Base-by-base conservation (phyloP, 2,113 vertebrate genomes). In the Callorhinus ursinus region DNA sequence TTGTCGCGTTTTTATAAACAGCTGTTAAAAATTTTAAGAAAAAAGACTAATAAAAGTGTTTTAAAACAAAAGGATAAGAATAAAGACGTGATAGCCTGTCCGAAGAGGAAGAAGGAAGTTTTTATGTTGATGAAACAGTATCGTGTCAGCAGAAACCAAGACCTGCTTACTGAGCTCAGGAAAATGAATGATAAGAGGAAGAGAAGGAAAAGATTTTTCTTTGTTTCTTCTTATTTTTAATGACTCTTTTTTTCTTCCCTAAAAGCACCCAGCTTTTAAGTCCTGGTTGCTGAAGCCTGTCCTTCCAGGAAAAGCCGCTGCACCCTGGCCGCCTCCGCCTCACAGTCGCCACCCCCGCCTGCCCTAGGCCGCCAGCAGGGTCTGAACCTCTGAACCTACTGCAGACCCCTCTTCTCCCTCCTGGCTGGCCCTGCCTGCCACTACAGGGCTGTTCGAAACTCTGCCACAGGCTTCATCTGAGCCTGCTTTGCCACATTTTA, bases 1-100 rank as follows among this genome's bases (percentile, higher is more conserved):
- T 91, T 96, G 97, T 96, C 39, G 67, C 94, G 96, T 96, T 99
- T 99, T 99, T 98, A 98, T 98, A 98, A 98, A 99, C 98, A 90
- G 98, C 98, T 99, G 98, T 99, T 98, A 98, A 98, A 98, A 98
- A 31, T 82, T 98, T 93, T 98, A 97, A 97, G 96, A 98, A 98
- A 98, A 86, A 98, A 98, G 97, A 36, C 49, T 95, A 98, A 98
- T 98, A 98, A 95, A 98, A 99, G 97, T 97, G 96, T 96, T 98
- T 88, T 97, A 95, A 90, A 98, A 98, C 97, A 97, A 97, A 97
- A 97, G 97, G 98, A 90, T 96, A 97, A 96, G 91, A 93, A 98
- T 98, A 98, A 98, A 98, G 98, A 97, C 89, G 92, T 49, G 93
- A 74, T 88, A 98, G 97, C 98, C 98, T 98, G 97, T 97, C 95